phyloP scores from a whole-genome alignment of 2,797 vertebrate genomes.

The Syngnathus acus region DNA sequence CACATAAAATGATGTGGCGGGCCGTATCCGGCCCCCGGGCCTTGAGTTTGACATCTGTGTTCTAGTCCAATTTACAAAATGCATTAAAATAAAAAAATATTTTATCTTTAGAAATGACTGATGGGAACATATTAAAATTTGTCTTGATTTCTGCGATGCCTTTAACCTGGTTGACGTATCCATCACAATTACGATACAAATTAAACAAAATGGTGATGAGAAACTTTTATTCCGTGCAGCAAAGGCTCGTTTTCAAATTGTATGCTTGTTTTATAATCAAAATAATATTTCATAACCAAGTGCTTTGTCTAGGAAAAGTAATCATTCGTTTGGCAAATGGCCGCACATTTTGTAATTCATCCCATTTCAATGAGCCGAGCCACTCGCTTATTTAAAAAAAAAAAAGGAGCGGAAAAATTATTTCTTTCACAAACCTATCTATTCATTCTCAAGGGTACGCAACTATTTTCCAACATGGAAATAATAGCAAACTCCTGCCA shows the following conservation, averaged over 20 bases:
- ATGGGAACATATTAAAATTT: too few relatives aligned
- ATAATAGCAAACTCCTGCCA: slow-evolving; percentile 10
- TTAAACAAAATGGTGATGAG: neutral
- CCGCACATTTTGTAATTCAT: neutral
- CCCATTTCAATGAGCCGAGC: neutral
- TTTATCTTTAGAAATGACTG: too few relatives aligned
- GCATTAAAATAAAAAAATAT: too few relatives aligned
- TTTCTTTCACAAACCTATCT: neutral
- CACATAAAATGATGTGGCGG: too few relatives aligned
- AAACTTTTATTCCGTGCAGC: neutral
- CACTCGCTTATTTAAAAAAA: neutral
- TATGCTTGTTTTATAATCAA: neutral
- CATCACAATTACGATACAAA: neutral
- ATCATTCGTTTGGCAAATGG: neutral
- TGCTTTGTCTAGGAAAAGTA: neutral
- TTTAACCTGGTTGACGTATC: neutral
- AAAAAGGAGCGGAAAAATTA: neutral
- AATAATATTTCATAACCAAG: neutral
- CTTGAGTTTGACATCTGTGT: too few relatives aligned
- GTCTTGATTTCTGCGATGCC: too few relatives aligned
- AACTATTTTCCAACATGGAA: slow-evolving; percentile 4
- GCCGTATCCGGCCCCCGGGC: too few relatives aligned
- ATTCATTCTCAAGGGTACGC: neutral
- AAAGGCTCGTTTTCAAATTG: neutral
- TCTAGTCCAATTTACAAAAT: too few relatives aligned